Evolutionary conservation across 2,888 invertebrate genomes (phyloP).

Genomic region (Eupeodes luniger): DNA sequence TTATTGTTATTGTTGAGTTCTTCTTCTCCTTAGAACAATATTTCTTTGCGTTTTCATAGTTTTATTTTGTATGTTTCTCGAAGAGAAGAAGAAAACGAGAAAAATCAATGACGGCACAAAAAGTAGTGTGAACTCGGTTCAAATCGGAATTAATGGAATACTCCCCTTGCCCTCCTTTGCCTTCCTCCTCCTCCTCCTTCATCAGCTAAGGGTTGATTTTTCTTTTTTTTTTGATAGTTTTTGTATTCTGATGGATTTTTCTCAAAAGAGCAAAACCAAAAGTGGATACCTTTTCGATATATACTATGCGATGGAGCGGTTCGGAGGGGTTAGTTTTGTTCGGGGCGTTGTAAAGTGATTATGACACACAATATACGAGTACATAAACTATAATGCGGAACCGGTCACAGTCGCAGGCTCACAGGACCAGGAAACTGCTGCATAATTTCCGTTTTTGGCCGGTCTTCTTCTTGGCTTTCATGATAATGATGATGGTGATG

Average conservation of each 20-base stretch:
- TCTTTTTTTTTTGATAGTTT: constrained; percentile 28
- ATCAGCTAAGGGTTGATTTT: constrained; percentile 54
- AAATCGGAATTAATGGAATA: constrained; percentile 39
- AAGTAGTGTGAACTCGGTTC: constrained; percentile 44
- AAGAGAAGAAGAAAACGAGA: constrained; percentile 47
- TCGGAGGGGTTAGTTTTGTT: neutral
- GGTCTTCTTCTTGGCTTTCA: constrained; percentile 28
- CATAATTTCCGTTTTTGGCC: constrained; percentile 54
- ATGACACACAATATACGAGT: constrained; percentile 46
- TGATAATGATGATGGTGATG: neutral
- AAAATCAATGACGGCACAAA: constrained; percentile 69
- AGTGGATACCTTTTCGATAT: constrained; percentile 7
- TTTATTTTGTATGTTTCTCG: neutral
- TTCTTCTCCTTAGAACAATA: constrained; percentile 25
- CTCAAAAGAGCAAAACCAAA: neutral
- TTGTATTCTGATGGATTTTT: constrained; percentile 16
- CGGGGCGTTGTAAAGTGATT: constrained; percentile 35
- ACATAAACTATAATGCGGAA: constrained; percentile 56
- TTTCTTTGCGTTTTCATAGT: constrained; percentile 7
- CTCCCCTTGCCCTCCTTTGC: neutral
- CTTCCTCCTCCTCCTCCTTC: no score
- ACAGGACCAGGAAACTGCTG: constrained; percentile 41
- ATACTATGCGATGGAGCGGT: neutral
- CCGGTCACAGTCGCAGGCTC: constrained; percentile 28
- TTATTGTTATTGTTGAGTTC: constrained; percentile 33